Conservation (phyloP, 2,113 vertebrate genomes). For the Tachysurus vachellii region DNA sequence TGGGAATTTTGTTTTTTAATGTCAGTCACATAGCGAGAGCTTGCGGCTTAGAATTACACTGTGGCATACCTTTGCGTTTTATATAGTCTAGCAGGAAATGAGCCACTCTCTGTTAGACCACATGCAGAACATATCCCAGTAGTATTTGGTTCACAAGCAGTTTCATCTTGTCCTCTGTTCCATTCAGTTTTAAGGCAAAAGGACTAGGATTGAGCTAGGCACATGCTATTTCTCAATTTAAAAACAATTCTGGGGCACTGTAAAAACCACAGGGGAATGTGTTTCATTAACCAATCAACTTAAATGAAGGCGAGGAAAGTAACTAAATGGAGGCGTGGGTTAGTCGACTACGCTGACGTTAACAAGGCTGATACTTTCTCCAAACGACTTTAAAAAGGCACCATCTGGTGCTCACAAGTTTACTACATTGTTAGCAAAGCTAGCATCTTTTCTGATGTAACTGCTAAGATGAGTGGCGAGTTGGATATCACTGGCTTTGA, state of each 20-base stretch:
- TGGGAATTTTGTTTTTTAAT: conserved; percentile 38
- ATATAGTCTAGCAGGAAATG: conserved; percentile 52
- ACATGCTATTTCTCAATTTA: not conserved
- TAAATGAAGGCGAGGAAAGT: not conserved
- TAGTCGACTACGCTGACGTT: not conserved
- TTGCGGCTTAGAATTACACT: conserved; percentile 51
- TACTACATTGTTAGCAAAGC: not conserved
- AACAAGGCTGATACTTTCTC: not conserved
- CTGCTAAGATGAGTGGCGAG: not conserved
- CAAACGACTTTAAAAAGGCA: conserved; percentile 12
- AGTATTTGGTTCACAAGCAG: not conserved
- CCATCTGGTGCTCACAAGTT: not conserved
- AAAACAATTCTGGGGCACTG: conserved; percentile 4
- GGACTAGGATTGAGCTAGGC: not conserved
- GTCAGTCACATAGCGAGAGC: conserved; percentile 37
- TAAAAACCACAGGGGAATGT: conserved; percentile 4
- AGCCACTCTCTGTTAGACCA: conserved; percentile 47
- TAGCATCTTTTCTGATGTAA: not conserved
- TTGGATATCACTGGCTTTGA: not conserved
- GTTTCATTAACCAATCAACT: conserved; percentile 11
- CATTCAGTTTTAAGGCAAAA: not conserved
- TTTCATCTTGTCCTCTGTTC: conserved; percentile 34
- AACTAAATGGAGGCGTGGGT: not conserved
- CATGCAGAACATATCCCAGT: conserved; percentile 41
- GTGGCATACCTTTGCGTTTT: conserved; percentile 41